These are phyloP conservation scores for Meloidogyne chitwoodi DNA, from an alignment of 1,140 invertebrate species.

Conservation along the genomic window DNA sequence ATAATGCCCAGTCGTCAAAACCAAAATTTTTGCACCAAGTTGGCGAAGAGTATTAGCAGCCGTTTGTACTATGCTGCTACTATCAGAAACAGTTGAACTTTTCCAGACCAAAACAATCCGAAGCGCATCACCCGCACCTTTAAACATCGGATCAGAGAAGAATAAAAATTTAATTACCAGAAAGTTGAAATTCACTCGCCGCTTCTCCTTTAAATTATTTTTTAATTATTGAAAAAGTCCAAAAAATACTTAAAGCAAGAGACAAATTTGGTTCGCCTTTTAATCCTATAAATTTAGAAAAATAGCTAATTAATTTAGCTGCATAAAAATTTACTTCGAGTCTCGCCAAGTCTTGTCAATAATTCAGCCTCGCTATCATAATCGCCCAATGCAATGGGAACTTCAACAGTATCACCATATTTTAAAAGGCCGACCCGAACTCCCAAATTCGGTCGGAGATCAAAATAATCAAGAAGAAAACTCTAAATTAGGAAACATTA, in stretches of 20 bases:
- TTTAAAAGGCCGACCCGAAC: constrained; percentile 56
- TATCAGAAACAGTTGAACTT: constrained; percentile 25
- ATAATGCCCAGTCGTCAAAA: constrained; percentile 41
- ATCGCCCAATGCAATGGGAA: constrained; percentile 54
- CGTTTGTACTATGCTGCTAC: background rate
- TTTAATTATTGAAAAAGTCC: too few relatives aligned
- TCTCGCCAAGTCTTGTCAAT: constrained; percentile 48
- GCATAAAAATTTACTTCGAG: constrained; percentile 25
- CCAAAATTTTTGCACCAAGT: constrained; percentile 50
- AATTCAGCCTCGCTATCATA: constrained; percentile 50
- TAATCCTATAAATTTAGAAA: constrained; percentile 16
- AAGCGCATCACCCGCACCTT: constrained; percentile 23
- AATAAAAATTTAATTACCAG: constrained; percentile 22
- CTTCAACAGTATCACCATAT: constrained; percentile 40
- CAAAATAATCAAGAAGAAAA: constrained; percentile 54
- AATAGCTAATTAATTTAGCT: background rate
- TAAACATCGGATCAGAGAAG: too few relatives aligned
- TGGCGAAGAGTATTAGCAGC: constrained; percentile 38
- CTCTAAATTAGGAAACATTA: too few relatives aligned
- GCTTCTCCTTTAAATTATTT: constrained; percentile 33
- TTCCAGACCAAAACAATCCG: constrained; percentile 55
- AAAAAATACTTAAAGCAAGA: constrained; percentile 32
- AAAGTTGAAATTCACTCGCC: constrained; percentile 49
- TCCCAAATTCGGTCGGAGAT: constrained; percentile 42
- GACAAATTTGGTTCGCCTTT: constrained; percentile 53